Evolutionary conservation across 2,888 invertebrate genomes (phyloP).

Genomic region (Napeogenes inachia): DNA sequence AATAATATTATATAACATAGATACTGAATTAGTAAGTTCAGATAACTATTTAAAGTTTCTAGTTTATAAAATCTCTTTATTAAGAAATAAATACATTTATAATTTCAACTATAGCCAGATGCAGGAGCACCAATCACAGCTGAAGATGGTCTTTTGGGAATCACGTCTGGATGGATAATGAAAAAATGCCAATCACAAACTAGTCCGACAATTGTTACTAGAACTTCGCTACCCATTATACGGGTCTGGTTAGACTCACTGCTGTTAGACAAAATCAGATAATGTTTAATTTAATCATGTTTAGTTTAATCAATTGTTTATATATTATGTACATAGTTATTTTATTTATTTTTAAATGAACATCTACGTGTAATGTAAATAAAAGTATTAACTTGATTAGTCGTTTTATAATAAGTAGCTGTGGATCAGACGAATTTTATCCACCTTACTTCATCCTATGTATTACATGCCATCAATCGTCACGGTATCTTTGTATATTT

Average conservation of each 20-base stretch:
- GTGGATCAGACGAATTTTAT: too few species aligned
- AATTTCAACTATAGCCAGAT: constrained; percentile 47
- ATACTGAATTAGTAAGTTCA: not conserved
- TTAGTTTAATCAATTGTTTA: not conserved
- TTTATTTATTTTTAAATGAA: too few species aligned
- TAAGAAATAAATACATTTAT: not conserved
- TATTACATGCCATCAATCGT: too few species aligned
- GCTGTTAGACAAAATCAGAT: constrained; percentile 13
- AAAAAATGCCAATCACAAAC: constrained; percentile 25
- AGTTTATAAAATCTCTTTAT: not conserved
- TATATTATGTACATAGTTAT: too few species aligned
- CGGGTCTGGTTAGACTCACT: constrained; percentile 47
- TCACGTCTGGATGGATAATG: constrained; percentile 61
- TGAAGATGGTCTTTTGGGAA: constrained; percentile 60
- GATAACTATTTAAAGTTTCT: not conserved
- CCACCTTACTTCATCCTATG: too few species aligned
- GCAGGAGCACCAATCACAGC: constrained; percentile 62
- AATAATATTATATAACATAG: not conserved
- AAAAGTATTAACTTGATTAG: too few species aligned
- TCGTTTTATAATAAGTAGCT: too few species aligned
- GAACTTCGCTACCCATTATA: constrained; percentile 43
- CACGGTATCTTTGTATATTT: too few species aligned
- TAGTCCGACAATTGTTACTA: constrained; percentile 54
- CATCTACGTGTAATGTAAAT: too few species aligned
- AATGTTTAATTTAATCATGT: not conserved